phyloP scores from a whole-genome alignment of 2,888 invertebrate species.

The Notocelia uddmanniana region DNA sequence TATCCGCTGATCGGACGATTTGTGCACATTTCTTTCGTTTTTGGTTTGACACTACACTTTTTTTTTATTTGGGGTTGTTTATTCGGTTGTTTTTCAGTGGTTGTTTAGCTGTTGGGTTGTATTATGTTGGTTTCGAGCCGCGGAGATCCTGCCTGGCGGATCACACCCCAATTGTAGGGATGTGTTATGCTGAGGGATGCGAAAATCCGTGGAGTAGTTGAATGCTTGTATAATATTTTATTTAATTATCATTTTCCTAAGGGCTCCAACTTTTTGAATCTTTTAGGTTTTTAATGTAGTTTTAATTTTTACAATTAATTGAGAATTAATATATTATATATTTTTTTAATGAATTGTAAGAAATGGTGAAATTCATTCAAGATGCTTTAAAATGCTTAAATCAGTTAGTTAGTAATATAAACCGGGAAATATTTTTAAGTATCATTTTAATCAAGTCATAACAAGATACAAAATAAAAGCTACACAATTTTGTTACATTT shows the following conservation, averaged over 20 bases:
- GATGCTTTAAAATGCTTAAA: neutral
- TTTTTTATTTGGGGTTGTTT: conserved; percentile 43
- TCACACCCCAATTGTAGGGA: conserved; percentile 79
- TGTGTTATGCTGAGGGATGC: conserved; percentile 68
- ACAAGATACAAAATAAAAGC: no score
- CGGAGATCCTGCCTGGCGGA: conserved; percentile 67
- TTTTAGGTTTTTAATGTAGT: no score
- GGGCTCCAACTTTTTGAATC: no score
- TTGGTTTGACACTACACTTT: conserved; percentile 45
- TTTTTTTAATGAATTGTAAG: no score
- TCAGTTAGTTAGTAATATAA: neutral
- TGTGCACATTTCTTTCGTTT: conserved; percentile 37
- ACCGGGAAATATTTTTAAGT: no score
- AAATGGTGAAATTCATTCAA: no score
- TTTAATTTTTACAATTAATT: no score
- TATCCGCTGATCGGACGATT: conserved; percentile 39
- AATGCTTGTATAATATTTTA: conserved; percentile 21
- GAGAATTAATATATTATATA: no score
- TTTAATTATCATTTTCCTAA: no score
- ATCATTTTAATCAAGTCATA: no score
- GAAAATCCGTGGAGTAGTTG: conserved; percentile 61
- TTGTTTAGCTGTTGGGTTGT: conserved; percentile 66
- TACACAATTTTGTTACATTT: no score
- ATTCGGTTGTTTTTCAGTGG: conserved; percentile 50
- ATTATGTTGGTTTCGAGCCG: conserved; percentile 74